Evolutionary conservation across 2,113 vertebrate species (phyloP).

Genomic region (Cyanocitta stelleri): DNA sequence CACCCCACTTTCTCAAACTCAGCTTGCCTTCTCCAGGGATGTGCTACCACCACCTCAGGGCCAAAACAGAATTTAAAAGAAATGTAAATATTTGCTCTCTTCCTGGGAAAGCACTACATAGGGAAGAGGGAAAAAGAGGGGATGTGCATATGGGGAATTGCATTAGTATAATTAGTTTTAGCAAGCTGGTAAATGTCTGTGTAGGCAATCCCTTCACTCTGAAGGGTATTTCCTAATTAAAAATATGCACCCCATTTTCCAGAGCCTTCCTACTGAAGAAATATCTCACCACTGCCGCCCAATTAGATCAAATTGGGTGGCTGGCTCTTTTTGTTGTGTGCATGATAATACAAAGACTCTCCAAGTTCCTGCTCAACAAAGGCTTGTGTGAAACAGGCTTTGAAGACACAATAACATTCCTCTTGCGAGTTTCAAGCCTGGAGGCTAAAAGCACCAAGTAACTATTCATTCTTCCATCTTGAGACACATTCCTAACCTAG

Average conservation of each 20-base stretch:
- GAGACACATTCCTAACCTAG: conserved; percentile 76
- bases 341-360: conserved; percentile 62
- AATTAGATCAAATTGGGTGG: conserved; percentile 68
- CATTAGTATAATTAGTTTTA: not conserved
- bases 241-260: not conserved
- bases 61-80: not conserved
- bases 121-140: not conserved
- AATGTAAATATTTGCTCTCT: conserved; percentile 21
- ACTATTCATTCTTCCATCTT: conserved; percentile 73
- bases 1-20: not conserved
- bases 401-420: conserved; percentile 79
- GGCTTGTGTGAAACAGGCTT: conserved; percentile 66
- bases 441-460: conserved; percentile 71
- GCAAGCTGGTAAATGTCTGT: not conserved
- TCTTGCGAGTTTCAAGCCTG: conserved; percentile 67
- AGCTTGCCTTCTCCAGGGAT: not conserved
- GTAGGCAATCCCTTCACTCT: not conserved
- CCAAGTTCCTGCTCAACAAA: conserved; percentile 63
- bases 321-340: conserved; percentile 47
- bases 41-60: not conserved
- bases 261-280: conserved; percentile 15
- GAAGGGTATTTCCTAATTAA: not conserved
- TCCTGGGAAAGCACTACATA: not conserved
- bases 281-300: not conserved
- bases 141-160: not conserved